Conservation (phyloP, 1,140 invertebrate species). For the Drosophila melanogaster region DNA sequence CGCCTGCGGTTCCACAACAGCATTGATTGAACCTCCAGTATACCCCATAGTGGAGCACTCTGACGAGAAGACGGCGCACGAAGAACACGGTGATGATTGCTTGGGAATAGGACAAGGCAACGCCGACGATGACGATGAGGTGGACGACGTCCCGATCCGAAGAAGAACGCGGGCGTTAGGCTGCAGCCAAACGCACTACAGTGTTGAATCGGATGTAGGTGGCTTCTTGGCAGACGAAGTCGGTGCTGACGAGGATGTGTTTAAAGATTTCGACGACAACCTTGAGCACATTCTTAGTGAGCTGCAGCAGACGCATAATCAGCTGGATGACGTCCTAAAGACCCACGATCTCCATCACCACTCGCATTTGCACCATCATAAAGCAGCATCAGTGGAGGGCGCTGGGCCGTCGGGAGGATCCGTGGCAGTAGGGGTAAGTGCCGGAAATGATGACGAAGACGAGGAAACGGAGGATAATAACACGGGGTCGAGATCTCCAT, state of each 20-base stretch:
- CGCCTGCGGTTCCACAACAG: conserved; percentile 75
- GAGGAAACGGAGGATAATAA: conserved; percentile 87
- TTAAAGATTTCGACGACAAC: conserved; percentile 81
- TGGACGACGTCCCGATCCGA: conserved; percentile 65
- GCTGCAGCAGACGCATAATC: conserved; percentile 65
- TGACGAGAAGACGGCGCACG: conserved; percentile 87
- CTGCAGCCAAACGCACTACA: conserved; percentile 71
- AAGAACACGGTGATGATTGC: conserved; percentile 49
- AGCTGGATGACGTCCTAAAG: conserved; percentile 69
- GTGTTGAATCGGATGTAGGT: conserved; percentile 79
- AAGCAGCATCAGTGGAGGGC: background rate
- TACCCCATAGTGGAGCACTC: conserved; percentile 93
- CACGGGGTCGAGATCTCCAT: conserved; percentile 86
- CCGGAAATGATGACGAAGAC: conserved; percentile 48
- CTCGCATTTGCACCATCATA: conserved; percentile 4
- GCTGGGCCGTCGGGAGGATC: background rate
- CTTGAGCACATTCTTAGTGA: conserved; percentile 73
- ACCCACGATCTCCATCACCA: conserved; percentile 23
- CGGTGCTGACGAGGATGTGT: conserved; percentile 72
- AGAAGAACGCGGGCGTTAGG: conserved; percentile 63
- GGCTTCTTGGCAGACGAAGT: conserved; percentile 65
- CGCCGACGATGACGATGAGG: conserved; percentile 74
- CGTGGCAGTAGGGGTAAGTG: background rate
- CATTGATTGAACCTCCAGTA: conserved; percentile 86
- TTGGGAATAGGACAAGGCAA: conserved; percentile 40